Conservation (phyloP, 2,797 vertebrate species). For the Cossypha polioptera region DNA sequence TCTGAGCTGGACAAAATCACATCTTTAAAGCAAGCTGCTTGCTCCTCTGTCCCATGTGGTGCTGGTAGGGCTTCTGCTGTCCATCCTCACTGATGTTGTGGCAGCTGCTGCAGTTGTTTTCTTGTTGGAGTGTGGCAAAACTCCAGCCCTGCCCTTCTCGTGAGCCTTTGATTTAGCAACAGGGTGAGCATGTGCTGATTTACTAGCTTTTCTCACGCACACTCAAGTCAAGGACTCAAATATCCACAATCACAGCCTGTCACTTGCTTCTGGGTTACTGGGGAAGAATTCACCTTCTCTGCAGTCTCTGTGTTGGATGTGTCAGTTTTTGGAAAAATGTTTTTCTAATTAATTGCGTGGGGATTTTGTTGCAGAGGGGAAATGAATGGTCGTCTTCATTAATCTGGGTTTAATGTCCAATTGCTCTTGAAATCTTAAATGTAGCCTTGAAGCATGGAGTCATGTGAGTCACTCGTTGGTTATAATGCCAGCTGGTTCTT, state of each 20-base stretch:
- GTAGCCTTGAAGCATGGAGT: background rate
- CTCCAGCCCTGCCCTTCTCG: background rate
- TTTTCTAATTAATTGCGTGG: background rate
- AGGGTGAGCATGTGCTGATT: background rate
- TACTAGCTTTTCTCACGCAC: background rate
- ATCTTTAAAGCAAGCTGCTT: background rate
- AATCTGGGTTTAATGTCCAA: background rate
- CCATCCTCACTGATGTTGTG: rapidly evolving
- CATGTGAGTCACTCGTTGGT: background rate
- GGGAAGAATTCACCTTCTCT: background rate
- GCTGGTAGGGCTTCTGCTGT: background rate
- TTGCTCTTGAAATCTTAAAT: background rate
- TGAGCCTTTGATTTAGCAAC: background rate
- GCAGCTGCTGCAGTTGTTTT: background rate
- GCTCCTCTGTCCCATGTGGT: background rate
- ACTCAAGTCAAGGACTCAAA: background rate
- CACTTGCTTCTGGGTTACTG: background rate
- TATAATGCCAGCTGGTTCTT: background rate
- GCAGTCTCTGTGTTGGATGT: background rate
- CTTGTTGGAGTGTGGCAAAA: background rate
- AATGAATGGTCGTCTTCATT: background rate
- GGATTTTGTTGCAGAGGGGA: background rate
- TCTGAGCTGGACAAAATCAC: background rate
- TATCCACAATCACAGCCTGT: background rate
- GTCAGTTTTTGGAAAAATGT: background rate